Evolutionary conservation across 64 coral and sea anemone species (phyloP), one percentile per base, ranked within the genome.

Genomic region (Montipora cactus): DNA sequence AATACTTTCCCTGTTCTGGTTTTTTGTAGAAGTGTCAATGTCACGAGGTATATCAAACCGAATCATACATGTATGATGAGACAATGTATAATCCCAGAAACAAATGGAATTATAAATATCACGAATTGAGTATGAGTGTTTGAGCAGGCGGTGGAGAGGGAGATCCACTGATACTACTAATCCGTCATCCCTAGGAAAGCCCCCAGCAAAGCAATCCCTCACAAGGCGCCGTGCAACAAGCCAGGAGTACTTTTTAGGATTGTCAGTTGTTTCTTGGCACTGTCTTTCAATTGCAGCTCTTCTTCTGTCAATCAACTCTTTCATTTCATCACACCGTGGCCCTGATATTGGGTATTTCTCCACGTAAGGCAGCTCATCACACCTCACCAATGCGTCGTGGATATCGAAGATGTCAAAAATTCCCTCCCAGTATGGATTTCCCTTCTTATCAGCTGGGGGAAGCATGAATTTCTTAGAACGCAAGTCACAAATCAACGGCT

Each of bases 211-310:
- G 59, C 81, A 83, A 48, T 83, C 81, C 25, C 58, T 47, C 5
- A 83, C 81, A 47, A 22, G 11, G 5, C 81, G 81, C 81, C 67
- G 59, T 19, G 81, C 81, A 45, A 68, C 59, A 83, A 83, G 37
- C 58, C 55, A 83, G 11, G 81, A 67, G 47, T 83, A 83, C 14
- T 61, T 0, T 14, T 46, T 14, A 8, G 59, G 81, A 59, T 67
- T 67, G 4, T 5, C 53, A 8, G 5, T 18, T 13, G 81, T 59
- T 46, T 83, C 81, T 28, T 47, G 5, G 21, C 5, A 6, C 28
- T 68, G 58, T 47, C 4, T 83, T 45, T 64, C 2, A 19, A 83
- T 25, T 67, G 67, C 23, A 3, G 2, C 58, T 46, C 81, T 44
- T 4, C 25, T 22, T 47, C 48, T 83, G 5, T 67, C 58, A 67